Conservation (phyloP, 2,113 vertebrate species). For the Setophaga kirtlandii region DNA sequence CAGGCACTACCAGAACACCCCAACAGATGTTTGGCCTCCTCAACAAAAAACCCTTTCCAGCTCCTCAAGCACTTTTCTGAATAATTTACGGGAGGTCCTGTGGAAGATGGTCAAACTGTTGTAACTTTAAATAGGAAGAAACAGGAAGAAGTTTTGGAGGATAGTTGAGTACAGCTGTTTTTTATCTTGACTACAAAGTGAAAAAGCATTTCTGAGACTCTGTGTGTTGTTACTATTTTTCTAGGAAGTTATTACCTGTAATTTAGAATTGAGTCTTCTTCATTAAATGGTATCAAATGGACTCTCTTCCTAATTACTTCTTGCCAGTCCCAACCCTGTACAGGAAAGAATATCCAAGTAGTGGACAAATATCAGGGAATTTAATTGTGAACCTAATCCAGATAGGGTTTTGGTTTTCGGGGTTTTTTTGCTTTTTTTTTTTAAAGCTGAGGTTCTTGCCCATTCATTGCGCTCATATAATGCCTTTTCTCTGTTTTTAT, state of each 20-base stretch:
- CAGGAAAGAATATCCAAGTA: not conserved
- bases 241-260: constrained; percentile 3
- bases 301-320: not conserved
- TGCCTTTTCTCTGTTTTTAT: not conserved
- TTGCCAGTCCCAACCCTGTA: not conserved
- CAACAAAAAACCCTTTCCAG: constrained; percentile 14
- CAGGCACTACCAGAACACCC: not conserved
- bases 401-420: not conserved
- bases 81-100: constrained; percentile 18
- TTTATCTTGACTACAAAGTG: constrained; percentile 51
- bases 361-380: not conserved
- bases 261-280: not conserved
- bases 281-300: not conserved
- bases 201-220: constrained; percentile 37
- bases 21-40: not conserved
- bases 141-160: constrained; percentile 5
- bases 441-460: not conserved
- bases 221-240: not conserved
- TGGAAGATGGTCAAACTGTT: constrained; percentile 13
- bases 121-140: constrained; percentile 15
- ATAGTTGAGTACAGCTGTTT: constrained; percentile 27
- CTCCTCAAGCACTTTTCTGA: constrained; percentile 10
- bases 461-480: not conserved
- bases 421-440: not conserved
- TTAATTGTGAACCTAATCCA: not conserved